Evolutionary conservation across 2,113 vertebrate species (phyloP).

Genomic region (Eretmochelys imbricata): DNA sequence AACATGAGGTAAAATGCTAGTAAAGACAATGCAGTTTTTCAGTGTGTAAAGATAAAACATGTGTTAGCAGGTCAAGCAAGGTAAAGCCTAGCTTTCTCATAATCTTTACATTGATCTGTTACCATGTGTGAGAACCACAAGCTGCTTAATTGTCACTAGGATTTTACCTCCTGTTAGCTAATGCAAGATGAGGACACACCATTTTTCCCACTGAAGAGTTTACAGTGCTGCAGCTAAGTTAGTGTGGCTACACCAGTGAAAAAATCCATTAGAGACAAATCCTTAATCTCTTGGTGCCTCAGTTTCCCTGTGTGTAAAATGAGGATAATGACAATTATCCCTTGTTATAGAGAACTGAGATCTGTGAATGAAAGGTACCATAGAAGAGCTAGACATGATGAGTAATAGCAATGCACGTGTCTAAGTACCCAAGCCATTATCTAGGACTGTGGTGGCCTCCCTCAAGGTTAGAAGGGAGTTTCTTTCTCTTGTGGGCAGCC

Average conservation of each 20-base stretch:
- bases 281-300: neutral
- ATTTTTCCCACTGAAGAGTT: too few relatives aligned
- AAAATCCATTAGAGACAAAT: too few relatives aligned
- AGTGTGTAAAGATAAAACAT: too few relatives aligned
- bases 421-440: neutral
- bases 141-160: too few relatives aligned
- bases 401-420: neutral
- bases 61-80: too few relatives aligned
- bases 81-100: too few relatives aligned
- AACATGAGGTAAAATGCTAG: rapidly evolving
- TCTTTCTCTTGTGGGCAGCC: neutral
- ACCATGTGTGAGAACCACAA: too few relatives aligned
- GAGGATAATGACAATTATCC: neutral
- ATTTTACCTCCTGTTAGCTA: too few relatives aligned
- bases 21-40: neutral
- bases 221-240: too few relatives aligned
- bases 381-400: neutral
- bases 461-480: neutral
- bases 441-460: neutral
- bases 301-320: neutral
- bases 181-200: too few relatives aligned
- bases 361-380: rapidly evolving
- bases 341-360: neutral
- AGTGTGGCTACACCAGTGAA: too few relatives aligned
- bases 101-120: too few relatives aligned